Base-by-base conservation (phyloP, 2,113 vertebrate species). In the Nematolebias whitei region DNA sequence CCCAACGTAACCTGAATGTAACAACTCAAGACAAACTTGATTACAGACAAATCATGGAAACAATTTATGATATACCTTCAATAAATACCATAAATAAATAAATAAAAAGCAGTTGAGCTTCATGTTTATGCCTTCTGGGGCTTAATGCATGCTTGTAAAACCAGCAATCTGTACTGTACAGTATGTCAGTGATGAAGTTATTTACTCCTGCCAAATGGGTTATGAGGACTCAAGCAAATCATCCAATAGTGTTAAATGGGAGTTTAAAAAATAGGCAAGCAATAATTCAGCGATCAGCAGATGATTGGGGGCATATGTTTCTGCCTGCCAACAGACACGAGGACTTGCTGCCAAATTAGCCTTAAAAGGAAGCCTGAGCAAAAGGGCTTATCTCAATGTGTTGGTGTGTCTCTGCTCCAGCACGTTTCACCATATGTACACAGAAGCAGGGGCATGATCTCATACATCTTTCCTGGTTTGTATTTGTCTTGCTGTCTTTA, bases 401-500 rank as follows among this genome's bases (percentile, higher is more conserved):
- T 83, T 86, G 84, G 80, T 87, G 79, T 87, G 83, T 85, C 78
- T 72, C 78, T 78, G 80, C 81, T 78, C 73, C 68, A 58, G 71
- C 79, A 82, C 74, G 53, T 80, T 72, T 64, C 12, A 16, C 78
- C 74, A 65, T 87, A 85, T 88, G 80, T 83, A 87, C 82, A 84
- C 85, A 81, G 65, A 82, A 75, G 71, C 79, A 35, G 71, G 86
- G 83, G 74, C 81, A 78, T 63, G 55, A 79, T 83, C 88, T 87
- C 82, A 73, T 87, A 80, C 55, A 59, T 88, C 85, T 86, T 82
- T 82, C 82, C 78, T 66, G 72, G 71, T 83, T 72, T 75, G 76
- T 88, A 73, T 89, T 85, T 86, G 75, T 80, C 84, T 87, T 73
- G 55, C 69, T 83, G 68, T 84, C 83, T 87, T 85, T 74, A 85